Evolutionary conservation across 2,113 vertebrate genomes (phyloP), one percentile per base, ranked within the genome.

Genomic region (Campylorhamphus procurvoides): DNA sequence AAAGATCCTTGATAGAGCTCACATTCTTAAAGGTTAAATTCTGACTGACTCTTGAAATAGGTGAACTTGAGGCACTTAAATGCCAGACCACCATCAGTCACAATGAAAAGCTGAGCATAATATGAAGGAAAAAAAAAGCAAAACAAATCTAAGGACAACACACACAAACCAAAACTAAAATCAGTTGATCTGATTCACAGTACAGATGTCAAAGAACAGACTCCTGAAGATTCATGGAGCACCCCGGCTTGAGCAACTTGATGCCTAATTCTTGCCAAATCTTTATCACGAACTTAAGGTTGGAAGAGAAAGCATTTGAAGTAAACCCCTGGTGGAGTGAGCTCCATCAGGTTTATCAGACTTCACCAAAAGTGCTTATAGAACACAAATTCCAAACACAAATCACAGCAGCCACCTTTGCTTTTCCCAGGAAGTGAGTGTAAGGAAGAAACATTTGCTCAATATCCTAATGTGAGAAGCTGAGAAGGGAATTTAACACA

Each of bases 51-150:
- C 40, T 76, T 66, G n/a, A 76, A 95, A 73, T 9, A 76, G 37
- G 19, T 92, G 53, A 93, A 94, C 74, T 91, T 79, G 4, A 94
- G 80, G 68, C 25, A 77, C 64, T 80, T 77, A 89, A 93, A 93
- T 85, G 53, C 42, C 82, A 93, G 44, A 73, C 40, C 53, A 90
- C 27, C 28, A 72, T 88, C 90, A 85, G 40, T 53, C 28, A 60
- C 78, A 72, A 44, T 9, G 44, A 82, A 81, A 94, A 93, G 39
- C 35, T 56, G 33, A 25, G 56, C 64, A 56, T 15, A 50, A 29
- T 71, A 40, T 25, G 25, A 52, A 52, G 25, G 50, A 16, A 59
- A 81, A 55, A 55, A 18, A 11, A 69, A 12, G 23, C 29, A 7
- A 23, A 88, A 90, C 82, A 89, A 94, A 86, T 14, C n/a, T 19